A percentile compares a stretch with the other conserved stretches of the same genome.
These are phyloP conservation scores for Nymphalis polychloros DNA, from an alignment of 2,888 invertebrate species.

Conservation along the genomic window DNA sequence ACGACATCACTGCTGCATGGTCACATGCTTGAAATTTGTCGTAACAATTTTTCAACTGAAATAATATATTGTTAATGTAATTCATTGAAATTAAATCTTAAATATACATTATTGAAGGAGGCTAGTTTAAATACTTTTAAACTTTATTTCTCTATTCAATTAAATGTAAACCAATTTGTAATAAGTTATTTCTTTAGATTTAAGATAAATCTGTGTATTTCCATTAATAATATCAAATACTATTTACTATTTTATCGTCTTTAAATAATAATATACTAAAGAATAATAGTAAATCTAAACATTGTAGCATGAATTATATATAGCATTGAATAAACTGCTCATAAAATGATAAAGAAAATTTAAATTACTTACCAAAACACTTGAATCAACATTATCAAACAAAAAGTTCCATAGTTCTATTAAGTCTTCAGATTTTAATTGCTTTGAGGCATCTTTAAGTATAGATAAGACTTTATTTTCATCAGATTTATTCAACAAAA, in stretches of 20 bases:
- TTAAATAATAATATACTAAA: too few species aligned
- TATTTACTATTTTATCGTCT: too few species aligned
- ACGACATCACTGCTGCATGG: slow-evolving; percentile 69
- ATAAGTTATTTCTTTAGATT: too few species aligned
- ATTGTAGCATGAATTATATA: too few species aligned
- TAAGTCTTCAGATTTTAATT: slow-evolving; percentile 57
- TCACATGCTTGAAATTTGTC: slow-evolving; percentile 74
- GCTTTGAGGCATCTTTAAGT: slow-evolving; percentile 62
- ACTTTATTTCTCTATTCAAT: too few species aligned
- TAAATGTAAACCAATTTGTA: too few species aligned
- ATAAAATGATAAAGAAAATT: too few species aligned
- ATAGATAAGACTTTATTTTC: slow-evolving; percentile 61
- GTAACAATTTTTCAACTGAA: slow-evolving; percentile 66
- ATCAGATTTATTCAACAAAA: slow-evolving; percentile 57
- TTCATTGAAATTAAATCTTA: background rate
- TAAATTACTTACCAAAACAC: slow-evolving; percentile 56
- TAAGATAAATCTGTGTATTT: too few species aligned
- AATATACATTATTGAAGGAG: too few species aligned
- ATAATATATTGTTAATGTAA: slow-evolving; percentile 37
- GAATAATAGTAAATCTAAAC: too few species aligned
- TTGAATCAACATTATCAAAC: slow-evolving; percentile 60
- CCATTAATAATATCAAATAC: too few species aligned
- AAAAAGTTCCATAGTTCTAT: slow-evolving; percentile 63
- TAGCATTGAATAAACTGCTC: background rate
- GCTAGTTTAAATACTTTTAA: too few species aligned